Conservation (phyloP, 2,113 vertebrate genomes). For the Spilogale gracilis region DNA sequence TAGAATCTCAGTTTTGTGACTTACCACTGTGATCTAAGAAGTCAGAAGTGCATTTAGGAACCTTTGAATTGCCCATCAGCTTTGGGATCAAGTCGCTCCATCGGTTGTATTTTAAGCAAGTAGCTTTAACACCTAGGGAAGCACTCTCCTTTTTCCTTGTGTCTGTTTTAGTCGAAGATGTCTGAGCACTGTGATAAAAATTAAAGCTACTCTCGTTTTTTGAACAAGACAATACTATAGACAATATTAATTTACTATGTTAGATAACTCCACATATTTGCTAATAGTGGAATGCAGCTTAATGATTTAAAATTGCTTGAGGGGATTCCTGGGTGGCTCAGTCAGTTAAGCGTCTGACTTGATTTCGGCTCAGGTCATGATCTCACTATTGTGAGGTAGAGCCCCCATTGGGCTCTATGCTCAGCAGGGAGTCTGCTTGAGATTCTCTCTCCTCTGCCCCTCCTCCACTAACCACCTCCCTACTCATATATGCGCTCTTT, state of each 20-base stretch:
- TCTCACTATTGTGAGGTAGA: background rate
- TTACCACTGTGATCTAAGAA: background rate
- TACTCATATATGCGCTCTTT: background rate
- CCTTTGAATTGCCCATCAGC: background rate
- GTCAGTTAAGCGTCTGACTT: background rate
- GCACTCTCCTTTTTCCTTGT: background rate
- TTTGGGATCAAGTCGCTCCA: background rate
- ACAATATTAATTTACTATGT: background rate
- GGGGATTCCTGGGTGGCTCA: background rate
- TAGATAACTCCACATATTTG: background rate
- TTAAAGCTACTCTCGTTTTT: background rate
- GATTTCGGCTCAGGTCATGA: background rate
- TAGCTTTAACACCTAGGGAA: background rate
- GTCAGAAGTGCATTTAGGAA: slow-evolving; percentile 16
- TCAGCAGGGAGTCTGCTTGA: background rate
- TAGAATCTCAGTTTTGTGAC: background rate
- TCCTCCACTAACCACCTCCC: background rate
- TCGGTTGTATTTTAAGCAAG: background rate
- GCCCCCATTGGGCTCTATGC: background rate
- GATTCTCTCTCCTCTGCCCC: background rate
- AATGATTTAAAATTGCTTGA: slow-evolving; percentile 45
- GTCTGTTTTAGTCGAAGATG: background rate
- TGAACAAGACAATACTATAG: background rate
- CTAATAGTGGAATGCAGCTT: background rate
- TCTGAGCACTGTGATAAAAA: background rate